Evolutionary conservation across 1,140 invertebrate genomes (phyloP), one percentile per base, ranked within the genome.

Genomic region (Notospermus geniculatus): DNA sequence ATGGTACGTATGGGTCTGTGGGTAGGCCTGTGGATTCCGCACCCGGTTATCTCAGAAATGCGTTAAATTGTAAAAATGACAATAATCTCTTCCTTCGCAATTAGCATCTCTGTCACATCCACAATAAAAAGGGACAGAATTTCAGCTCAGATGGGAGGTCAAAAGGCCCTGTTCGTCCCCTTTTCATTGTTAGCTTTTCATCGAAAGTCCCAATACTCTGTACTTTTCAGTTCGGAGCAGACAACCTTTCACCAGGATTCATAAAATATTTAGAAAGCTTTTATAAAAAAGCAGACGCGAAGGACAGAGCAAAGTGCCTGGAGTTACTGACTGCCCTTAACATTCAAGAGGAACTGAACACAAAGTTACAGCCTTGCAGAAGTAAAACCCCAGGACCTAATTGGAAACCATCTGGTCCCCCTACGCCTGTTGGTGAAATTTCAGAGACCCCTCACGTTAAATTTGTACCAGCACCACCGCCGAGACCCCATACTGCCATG

Each of bases 161-260:
- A 43, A 43, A 19, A 43, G 19, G 19, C 11, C 19, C 11, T 43
- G 19, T 13, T 43, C 39, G 11, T 43, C 39, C 39, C 39, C 19
- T 11, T 13, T 19, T 13, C 39, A 13, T 11, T 43, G 39, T 43
- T 43, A 50, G n/a, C n/a, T 23, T 50, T 23, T 23, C 25, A 19
- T 50, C 5, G 39, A 43, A 13, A 13, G n/a, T n/a, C n/a, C n/a
- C n/a, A 23, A 32, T 52, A 41, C n/a, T 15, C 52, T 54, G 65
- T 29, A 43, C 17, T 63, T 66, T 68, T 59, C 63, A 77, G 75
- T 30, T 77, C n/a, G 75, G 72, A 0, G 72, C 73, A 25, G 67
- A 73, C 39, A 65, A 68, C 1, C 54, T 77, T n/a, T 67, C 69
- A 1, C 65, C 62, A 11, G 65, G 66, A 4, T 63, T 77, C 36